These are phyloP conservation scores for Orchesellides sinensis DNA, from an alignment of 2,888 invertebrate species.

Conservation along the genomic window DNA sequence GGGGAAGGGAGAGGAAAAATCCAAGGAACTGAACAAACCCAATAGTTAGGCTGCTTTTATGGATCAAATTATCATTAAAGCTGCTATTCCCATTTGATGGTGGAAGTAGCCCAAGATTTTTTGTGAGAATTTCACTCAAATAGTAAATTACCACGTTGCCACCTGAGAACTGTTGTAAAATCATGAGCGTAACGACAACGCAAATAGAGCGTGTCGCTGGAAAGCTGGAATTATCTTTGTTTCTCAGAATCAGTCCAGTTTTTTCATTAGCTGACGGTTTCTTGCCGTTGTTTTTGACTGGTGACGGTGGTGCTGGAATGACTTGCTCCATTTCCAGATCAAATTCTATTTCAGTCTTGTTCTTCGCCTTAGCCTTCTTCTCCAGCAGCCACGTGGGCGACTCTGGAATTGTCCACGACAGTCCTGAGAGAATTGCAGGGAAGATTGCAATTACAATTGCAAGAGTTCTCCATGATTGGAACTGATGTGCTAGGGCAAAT, in stretches of 20 bases:
- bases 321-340: conserved; percentile 79
- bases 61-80: conserved; percentile 78
- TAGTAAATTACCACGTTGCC: conserved; percentile 81
- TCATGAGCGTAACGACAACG: conserved; percentile 64
- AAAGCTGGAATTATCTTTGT: neutral
- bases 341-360: conserved; percentile 78
- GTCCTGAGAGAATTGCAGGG: conserved; percentile 78
- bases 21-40: conserved; percentile 86
- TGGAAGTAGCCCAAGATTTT: conserved; percentile 22
- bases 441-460: conserved; percentile 80
- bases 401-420: conserved; percentile 82
- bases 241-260: conserved; percentile 10
- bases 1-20: conserved; percentile 80
- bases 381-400: conserved; percentile 81
- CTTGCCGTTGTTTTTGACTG: neutral
- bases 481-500: conserved; percentile 81
- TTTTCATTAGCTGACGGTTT: conserved; percentile 25
- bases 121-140: conserved; percentile 83
- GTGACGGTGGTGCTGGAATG: neutral
- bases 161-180: conserved; percentile 81
- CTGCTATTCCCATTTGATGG: conserved; percentile 77
- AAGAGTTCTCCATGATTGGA: conserved; percentile 80
- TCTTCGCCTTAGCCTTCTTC: conserved; percentile 77
- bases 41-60: conserved; percentile 86
- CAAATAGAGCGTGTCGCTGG: conserved; percentile 18